A percentile compares a stretch with the other conserved stretches of the same genome.
Evolutionary conservation across 2,113 vertebrate genomes (phyloP).

Genomic region (Crotalus helleri): DNA sequence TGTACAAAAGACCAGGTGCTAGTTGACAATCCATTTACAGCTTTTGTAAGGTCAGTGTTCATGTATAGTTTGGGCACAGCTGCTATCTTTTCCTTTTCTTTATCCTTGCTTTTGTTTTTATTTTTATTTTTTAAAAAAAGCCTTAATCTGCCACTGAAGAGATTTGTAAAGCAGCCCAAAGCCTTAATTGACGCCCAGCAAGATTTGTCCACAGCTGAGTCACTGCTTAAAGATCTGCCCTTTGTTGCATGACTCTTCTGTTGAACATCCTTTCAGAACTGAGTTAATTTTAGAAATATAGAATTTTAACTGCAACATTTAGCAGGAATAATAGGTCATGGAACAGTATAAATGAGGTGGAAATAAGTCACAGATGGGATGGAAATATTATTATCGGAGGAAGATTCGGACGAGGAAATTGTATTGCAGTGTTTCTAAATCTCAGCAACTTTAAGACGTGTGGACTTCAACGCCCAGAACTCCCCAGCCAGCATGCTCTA

Average conservation of each 20-base stretch:
- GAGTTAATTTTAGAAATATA: conserved; percentile 3
- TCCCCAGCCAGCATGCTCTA: neutral
- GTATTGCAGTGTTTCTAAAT: neutral
- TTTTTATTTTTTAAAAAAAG: conserved; percentile 39
- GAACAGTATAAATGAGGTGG: neutral
- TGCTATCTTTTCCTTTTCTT: conserved; percentile 39
- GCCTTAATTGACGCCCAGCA: conserved; percentile 51
- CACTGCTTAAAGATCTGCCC: conserved; percentile 17
- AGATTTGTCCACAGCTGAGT: conserved; percentile 34
- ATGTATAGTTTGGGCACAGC: conserved; percentile 37
- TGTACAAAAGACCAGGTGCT: conserved; percentile 29
- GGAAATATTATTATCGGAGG: neutral
- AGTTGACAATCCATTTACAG: neutral
- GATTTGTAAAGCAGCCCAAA: conserved; percentile 39
- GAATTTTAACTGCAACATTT: conserved; percentile 15
- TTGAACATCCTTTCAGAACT: neutral
- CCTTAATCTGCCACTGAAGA: conserved; percentile 43
- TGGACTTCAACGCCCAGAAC: neutral
- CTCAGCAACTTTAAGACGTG: neutral
- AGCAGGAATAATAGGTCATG: neutral
- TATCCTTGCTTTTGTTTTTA: conserved; percentile 29
- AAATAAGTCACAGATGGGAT: neutral
- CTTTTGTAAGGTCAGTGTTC: conserved; percentile 32
- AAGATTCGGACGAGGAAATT: neutral
- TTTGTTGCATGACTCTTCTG: neutral